Percentiles rank a stretch among this genome's conserved stretches.
These are phyloP conservation scores for Xiphophorus maculatus DNA, from an alignment of 2,113 vertebrate genomes.

Conservation along the genomic window DNA sequence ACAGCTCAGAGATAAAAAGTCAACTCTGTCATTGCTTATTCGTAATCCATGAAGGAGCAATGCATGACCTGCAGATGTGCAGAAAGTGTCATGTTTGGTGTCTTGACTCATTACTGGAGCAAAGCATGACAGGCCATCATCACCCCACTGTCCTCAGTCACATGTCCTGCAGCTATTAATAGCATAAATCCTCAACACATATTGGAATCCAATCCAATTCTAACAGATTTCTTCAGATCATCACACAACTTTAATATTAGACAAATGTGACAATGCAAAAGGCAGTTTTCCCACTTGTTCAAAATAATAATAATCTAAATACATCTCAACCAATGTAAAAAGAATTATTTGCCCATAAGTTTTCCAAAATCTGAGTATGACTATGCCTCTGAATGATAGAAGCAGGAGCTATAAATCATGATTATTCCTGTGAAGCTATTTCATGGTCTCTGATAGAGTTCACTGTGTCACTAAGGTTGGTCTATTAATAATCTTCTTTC, in stretches of 20 bases:
- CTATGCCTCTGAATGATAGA: neutral
- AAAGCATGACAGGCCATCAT: constrained; percentile 12
- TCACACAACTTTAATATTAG: no score
- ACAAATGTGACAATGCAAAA: neutral
- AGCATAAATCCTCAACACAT: neutral
- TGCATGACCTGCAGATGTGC: constrained; percentile 1
- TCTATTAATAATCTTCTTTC: constrained; percentile 45
- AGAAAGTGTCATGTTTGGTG: constrained; percentile 1
- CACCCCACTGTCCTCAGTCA: constrained; percentile 13
- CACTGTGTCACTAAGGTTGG: constrained; percentile 17
- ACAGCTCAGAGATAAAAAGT: constrained; percentile 7
- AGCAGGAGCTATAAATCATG: neutral
- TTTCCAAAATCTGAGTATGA: no score
- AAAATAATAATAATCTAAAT: neutral
- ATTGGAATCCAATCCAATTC: neutral
- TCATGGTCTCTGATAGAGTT: constrained; percentile 14
- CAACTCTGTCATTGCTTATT: neutral
- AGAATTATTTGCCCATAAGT: no score
- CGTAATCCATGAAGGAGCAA: constrained; percentile 1
- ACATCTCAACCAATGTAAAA: neutral
- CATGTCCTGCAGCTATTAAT: neutral
- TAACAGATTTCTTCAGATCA: no score
- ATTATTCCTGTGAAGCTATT: constrained; percentile 8
- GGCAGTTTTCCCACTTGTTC: neutral
- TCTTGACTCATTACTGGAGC: constrained; percentile 18